Evolutionary conservation across 2,113 vertebrate genomes (phyloP).

Genomic region (Oncorhynchus kisutch): DNA sequence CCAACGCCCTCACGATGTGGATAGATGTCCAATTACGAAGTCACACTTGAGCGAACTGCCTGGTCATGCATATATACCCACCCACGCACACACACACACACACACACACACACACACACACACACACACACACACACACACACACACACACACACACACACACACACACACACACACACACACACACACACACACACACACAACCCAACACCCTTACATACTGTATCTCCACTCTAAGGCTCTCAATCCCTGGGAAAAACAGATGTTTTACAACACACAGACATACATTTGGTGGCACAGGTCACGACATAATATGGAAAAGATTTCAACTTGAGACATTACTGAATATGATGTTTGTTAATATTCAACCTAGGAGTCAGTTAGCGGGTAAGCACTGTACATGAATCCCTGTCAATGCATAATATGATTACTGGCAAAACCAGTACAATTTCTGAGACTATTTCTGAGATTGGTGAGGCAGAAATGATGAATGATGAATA

Average conservation of each 20-base stretch:
- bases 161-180: background rate
- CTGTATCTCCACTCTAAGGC: background rate
- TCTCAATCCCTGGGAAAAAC: background rate
- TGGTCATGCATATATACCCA: background rate
- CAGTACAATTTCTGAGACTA: no score
- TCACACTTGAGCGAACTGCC: no score
- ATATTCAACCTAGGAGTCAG: constrained; percentile 7
- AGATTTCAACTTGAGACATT: background rate
- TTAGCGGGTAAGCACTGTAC: background rate
- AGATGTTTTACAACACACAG: background rate
- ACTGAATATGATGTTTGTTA: background rate
- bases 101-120: background rate
- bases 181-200: background rate
- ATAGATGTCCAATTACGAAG: no score
- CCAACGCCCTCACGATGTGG: no score
- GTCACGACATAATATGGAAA: background rate
- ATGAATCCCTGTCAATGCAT: no score
- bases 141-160: background rate
- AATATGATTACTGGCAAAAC: no score
- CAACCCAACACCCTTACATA: background rate
- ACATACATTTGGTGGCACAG: background rate
- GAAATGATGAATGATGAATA: no score
- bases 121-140: background rate
- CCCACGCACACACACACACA: no score
- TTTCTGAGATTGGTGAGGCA: no score